Conservation (phyloP, 1,140 invertebrate species). For the Calliphora vicina region DNA sequence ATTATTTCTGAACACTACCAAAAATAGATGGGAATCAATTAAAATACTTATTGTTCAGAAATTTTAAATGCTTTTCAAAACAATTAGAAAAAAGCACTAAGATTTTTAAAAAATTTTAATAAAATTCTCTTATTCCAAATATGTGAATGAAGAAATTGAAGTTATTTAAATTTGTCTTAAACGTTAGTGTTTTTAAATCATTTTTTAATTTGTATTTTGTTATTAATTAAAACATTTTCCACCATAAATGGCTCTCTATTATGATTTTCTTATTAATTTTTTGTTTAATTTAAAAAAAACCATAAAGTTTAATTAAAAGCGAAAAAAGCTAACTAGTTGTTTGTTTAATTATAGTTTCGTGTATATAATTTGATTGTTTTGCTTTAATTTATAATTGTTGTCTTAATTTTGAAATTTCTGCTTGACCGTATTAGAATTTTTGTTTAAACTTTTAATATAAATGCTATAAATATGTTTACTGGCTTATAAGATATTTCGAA, state of each 20-base stretch:
- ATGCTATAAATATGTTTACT: slow-evolving; percentile 7
- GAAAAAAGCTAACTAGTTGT: not conserved
- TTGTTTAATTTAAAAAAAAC: not conserved
- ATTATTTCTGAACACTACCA: no score
- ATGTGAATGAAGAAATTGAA: no score
- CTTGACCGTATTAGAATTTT: not conserved
- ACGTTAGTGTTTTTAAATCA: no score
- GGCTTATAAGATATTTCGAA: not conserved
- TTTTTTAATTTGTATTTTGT: no score
- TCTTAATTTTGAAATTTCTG: not conserved
- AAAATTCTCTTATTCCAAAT: no score
- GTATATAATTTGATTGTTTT: slow-evolving; percentile 17
- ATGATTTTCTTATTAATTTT: not conserved
- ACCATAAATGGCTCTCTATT: not conserved
- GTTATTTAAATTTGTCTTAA: no score
- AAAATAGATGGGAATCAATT: no score
- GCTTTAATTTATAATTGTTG: not conserved
- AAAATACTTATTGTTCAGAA: no score
- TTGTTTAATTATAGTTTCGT: not conserved
- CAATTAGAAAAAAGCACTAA: no score
- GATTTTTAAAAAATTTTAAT: no score
- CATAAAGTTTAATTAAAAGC: not conserved
- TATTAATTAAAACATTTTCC: no score
- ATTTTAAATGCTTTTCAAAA: no score
- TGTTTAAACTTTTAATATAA: not conserved